A percentile compares a stretch with the other conserved stretches of the same genome.
Conservation (phyloP, 92 coral and sea anemone species). For the Pocillopora meandrina region DNA sequence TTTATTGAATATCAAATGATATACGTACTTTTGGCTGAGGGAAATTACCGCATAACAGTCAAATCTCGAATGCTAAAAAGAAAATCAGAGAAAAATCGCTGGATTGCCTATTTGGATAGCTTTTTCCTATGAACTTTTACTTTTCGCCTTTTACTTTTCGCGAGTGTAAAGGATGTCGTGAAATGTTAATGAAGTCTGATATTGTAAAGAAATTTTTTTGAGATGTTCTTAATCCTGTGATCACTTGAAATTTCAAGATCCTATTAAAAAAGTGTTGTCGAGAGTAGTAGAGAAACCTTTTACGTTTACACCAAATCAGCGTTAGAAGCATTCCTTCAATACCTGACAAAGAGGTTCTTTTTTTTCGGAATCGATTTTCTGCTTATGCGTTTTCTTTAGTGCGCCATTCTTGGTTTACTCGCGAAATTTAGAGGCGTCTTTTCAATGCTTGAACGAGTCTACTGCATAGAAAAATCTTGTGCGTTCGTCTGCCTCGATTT, state of each 20-base stretch:
- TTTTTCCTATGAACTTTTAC: too few relatives aligned
- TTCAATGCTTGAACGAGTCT: background rate
- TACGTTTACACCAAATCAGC: too few relatives aligned
- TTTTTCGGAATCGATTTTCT: background rate
- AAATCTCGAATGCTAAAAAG: background rate
- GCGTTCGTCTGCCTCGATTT: background rate
- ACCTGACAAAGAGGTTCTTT: background rate
- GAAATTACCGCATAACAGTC: background rate
- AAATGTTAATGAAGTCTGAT: too few relatives aligned
- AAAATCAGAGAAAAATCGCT: background rate
- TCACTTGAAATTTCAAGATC: too few relatives aligned
- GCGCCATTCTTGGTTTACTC: background rate
- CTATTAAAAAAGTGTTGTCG: too few relatives aligned
- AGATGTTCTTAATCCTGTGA: too few relatives aligned
- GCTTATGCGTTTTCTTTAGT: background rate
- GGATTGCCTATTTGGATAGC: too few relatives aligned
- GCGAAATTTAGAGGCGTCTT: background rate
- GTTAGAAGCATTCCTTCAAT: too few relatives aligned
- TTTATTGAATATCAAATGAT: constrained; percentile 29
- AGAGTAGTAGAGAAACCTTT: too few relatives aligned
- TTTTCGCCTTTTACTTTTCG: too few relatives aligned
- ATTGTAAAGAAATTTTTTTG: too few relatives aligned
- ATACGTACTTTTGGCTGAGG: constrained; percentile 6
- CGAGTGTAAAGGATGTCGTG: too few relatives aligned
- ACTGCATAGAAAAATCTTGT: background rate